Percentiles rank a stretch among this genome's conserved stretches.
Evolutionary conservation across 1,140 invertebrate genomes (phyloP).

Genomic region (Papilio dardanus): DNA sequence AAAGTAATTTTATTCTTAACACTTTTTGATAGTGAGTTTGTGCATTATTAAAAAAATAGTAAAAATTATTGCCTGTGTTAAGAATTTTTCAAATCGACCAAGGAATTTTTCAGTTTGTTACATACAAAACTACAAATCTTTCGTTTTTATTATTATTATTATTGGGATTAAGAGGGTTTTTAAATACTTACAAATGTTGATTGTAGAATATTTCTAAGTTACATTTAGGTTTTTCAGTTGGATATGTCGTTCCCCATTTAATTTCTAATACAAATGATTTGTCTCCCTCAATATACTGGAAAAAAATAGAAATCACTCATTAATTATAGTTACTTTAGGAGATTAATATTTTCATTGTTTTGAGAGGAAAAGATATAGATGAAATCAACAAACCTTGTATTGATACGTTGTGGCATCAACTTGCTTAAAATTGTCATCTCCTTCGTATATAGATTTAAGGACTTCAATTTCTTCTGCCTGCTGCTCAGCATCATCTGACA

Average conservation of each 20-base stretch:
- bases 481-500: conserved; percentile 83
- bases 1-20: conserved; percentile 34
- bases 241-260: conserved; percentile 93
- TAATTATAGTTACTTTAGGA: background rate
- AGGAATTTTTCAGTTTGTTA: no score
- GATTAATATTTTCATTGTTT: background rate
- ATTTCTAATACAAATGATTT: conserved; percentile 95
- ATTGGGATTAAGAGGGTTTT: no score
- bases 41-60: no score
- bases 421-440: conserved; percentile 93
- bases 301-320: conserved; percentile 40
- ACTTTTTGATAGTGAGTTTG: no score
- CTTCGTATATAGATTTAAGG: conserved; percentile 96
- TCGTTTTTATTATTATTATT: no score
- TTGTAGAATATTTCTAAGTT: conserved; percentile 97
- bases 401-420: conserved; percentile 90
- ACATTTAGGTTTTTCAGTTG: conserved; percentile 90
- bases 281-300: conserved; percentile 93
- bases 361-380: conserved; percentile 27
- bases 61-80: no score
- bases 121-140: no score
- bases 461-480: conserved; percentile 96
- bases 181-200: conserved; percentile 92
- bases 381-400: conserved; percentile 89
- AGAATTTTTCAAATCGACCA: no score